Base-by-base conservation (phyloP, 2,797 vertebrate species). In the Amazonetta brasiliensis region DNA sequence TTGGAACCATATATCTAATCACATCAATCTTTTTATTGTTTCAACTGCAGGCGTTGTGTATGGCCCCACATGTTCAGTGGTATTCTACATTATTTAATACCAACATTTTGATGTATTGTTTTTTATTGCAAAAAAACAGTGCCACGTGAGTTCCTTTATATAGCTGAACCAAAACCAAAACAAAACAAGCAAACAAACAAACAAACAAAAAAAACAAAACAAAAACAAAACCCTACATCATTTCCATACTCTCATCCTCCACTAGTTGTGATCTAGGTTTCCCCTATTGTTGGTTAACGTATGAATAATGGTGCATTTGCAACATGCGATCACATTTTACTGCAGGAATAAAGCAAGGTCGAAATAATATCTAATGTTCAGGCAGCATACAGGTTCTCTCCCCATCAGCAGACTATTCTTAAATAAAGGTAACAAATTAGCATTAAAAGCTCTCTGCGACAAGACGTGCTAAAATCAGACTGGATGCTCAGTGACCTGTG, bases 261-360 rank as follows among this genome's bases (percentile, higher is more conserved):
- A 20, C 7, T 4, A 56, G 28, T 59, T 91, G n/a, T 44, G 50
- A 30, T 75, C 67, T 76, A 71, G 37, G 35, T 52, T 87, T 67
- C n/a, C 39, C 43, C 30, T 90, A 0, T 55, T 68, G 37, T 80
- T 72, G 60, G 41, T 77, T 81, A 67, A 68, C 31, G 14, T 63
- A 52, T 35, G 66, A 93, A 44, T 79, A 90, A 87, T 50, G 74
- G 33, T 50, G 55, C 6, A 37, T 63, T 79, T 90, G 66, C 62
- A 86, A 92, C 74, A 52, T 81, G 67, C 0, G 0, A 52, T 92
- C 63, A 76, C 60, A 54, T 91, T 91, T 90, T 94, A 83, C 58
- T 85, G 94, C 17, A 60, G 78, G 52, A 94, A 62, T 89, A 77
- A 91, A 80, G 37, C 69, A 90, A 94, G 92, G 82, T 90, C 85